phyloP scores from a whole-genome alignment of 2,888 invertebrate genomes.

The Morpho achilles region DNA sequence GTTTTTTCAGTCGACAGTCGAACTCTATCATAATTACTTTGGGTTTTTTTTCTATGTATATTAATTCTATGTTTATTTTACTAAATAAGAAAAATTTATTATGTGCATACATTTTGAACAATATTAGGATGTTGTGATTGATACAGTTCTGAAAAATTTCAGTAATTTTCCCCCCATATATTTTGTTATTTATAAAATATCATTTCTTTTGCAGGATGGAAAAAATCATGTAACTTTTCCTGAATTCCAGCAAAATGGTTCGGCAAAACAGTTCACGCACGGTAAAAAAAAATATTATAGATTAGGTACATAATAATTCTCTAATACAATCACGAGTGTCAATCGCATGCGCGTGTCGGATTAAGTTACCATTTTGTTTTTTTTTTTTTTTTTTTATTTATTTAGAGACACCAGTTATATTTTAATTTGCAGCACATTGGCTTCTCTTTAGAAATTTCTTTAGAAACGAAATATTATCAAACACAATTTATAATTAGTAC shows the following conservation, averaged over 20 bases:
- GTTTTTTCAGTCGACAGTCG: too few species aligned
- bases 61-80: too few species aligned
- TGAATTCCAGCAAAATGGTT: slow-evolving; percentile 93
- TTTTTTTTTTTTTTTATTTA: slow-evolving; percentile 30
- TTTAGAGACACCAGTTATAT: slow-evolving; percentile 22
- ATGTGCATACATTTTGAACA: too few species aligned
- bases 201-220: slow-evolving; percentile 82
- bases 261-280: slow-evolving; percentile 92
- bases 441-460: slow-evolving; percentile 9
- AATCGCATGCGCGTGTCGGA: slow-evolving; percentile 77
- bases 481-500: too few species aligned
- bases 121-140: too few species aligned
- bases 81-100: too few species aligned
- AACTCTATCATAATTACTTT: too few species aligned
- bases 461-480: too few species aligned
- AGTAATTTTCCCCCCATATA: too few species aligned
- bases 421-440: slow-evolving; percentile 22
- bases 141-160: too few species aligned
- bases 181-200: neutral
- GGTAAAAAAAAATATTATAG: slow-evolving; percentile 87
- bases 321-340: slow-evolving; percentile 73
- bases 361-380: slow-evolving; percentile 41
- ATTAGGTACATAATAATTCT: slow-evolving; percentile 81
- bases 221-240: slow-evolving; percentile 95
- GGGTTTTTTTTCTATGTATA: too few species aligned